Conservation (phyloP, 2,888 invertebrate genomes). For the Lycaena phlaeas region DNA sequence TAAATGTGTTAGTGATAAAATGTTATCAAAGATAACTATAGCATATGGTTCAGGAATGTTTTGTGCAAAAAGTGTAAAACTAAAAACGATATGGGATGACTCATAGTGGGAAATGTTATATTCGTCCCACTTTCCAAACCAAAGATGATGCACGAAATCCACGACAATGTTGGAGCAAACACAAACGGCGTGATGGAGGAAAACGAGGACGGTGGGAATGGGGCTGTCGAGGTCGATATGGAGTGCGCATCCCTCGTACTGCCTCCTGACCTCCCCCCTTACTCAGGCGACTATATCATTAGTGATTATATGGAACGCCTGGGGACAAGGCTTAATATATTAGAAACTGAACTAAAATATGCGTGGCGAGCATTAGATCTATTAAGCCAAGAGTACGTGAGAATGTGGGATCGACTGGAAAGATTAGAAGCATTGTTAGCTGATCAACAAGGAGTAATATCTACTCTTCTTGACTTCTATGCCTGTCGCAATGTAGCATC, state of each 20-base stretch:
- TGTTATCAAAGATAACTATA: constrained; percentile 40
- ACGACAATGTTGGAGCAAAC: constrained; percentile 65
- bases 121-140: constrained; percentile 53
- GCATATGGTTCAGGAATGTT: constrained; percentile 36
- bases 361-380: constrained; percentile 94
- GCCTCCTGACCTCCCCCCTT: constrained; percentile 66
- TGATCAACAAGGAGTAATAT: constrained; percentile 93
- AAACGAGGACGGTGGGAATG: constrained; percentile 70
- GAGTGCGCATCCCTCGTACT: constrained; percentile 69
- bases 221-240: constrained; percentile 69
- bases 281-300: constrained; percentile 82
- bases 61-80: constrained; percentile 51
- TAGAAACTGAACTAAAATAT: constrained; percentile 92
- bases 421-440: constrained; percentile 88
- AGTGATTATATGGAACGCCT: constrained; percentile 94
- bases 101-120: constrained; percentile 67
- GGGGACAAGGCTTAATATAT: constrained; percentile 86
- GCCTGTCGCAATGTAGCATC: constrained; percentile 66
- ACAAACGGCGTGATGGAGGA: constrained; percentile 67
- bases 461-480: constrained; percentile 87
- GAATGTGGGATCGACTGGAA: constrained; percentile 94
- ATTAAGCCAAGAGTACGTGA: constrained; percentile 91
- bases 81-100: constrained; percentile 71
- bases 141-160: constrained; percentile 72
- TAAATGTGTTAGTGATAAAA: constrained; percentile 44